Base-by-base conservation (phyloP, 1,140 invertebrate genomes). In the Polypedilum vanderplanki region DNA sequence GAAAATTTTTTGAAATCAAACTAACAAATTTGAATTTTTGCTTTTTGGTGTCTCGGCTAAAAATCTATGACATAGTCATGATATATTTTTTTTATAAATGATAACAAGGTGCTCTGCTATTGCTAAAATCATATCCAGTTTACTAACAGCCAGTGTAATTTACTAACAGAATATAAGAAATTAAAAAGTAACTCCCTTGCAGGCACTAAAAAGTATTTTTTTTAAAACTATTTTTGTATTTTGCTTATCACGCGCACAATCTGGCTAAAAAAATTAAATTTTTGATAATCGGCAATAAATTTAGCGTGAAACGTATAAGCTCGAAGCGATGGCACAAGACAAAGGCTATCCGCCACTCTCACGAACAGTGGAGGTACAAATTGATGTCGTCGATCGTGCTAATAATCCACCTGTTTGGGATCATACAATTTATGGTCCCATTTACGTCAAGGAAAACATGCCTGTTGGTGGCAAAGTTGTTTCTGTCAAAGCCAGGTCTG, bases 371-470 rank as follows among this genome's bases (percentile, higher is more conserved):
- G 95, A 96, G 87, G 94, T 97, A 86, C 92, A 95, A 86, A 96
- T 97, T 87, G 95, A 97, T 88, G 94, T 97, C 86, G 95, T 97
- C 87, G 94, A 97, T 87, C 91, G 95, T 85, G 93, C 93, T 79
- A 97, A 96, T 90, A 97, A 97, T 88, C 94, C 95, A 84, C 95
- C 95, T 84, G 91, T 97, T 83, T 98, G 95, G 95, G 94, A 96
- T 87, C 92, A 96, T 87, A 90, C 90, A 82, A 90, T 94, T 84
- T 98, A 97, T 88, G 94, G 94, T 83, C 95, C 95, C 81, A 94
- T 96, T 89, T 94, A 91, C 90, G 93, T 96, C 87, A 93, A 94
- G 90, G 95, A 98, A 89, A 96, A 96, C 87, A 91, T 94, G 87
- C 91, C 94, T 85, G 93, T 97, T 84, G 95, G 95, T 85, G 92